Base-by-base conservation (phyloP, 2,113 vertebrate species). In the Ailuropoda melanoleuca region DNA sequence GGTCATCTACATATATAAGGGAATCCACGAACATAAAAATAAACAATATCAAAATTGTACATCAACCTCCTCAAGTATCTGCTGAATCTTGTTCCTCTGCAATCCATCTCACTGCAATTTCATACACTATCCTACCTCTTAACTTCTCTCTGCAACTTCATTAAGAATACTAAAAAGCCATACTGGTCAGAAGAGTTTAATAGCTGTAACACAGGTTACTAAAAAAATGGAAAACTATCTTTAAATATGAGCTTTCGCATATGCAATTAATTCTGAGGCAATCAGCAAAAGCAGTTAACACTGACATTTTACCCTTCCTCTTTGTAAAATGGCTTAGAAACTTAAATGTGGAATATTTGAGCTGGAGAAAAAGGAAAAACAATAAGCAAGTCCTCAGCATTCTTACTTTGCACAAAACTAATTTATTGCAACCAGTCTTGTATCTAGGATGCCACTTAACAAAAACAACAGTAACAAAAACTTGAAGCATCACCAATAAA, bases 301-400 rank as follows among this genome's bases (percentile, higher is more conserved):
- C 0, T 62, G 64, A 72, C 37, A 86, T 29, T 83, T 58, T 58
- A 72, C 24, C 37, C 29, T 34, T 84, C 56, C 68, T 85, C 46
- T 88, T 92, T 77, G 43, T 81, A 89, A 95, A 96, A 78, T 77
- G 74, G 3, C 62, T 95, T 86, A 34, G 82, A 94, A 93, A 84
- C 19, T 34, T 68, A 90, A 85, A 48, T 43, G n/a, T 77, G 17
- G 84, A 74, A 90, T 80, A 88, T n/a, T 37, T 12, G 34, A 88
- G 53, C 8, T 88, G 53, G 4, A 8, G 6, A 8, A 83, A 60
- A 78, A 81, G 34, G 78, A 82, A 70, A 88, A 94, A 74, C 7
- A 88, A 64, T 83, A 90, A 93, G 19, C 24, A 81, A 84, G 26
- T 31, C 53, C 13, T 64, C 14, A 66, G n/a, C 48, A 80, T 37